Evolutionary conservation across 2,888 invertebrate genomes (phyloP).

Genomic region (Parnassius glacialis): DNA sequence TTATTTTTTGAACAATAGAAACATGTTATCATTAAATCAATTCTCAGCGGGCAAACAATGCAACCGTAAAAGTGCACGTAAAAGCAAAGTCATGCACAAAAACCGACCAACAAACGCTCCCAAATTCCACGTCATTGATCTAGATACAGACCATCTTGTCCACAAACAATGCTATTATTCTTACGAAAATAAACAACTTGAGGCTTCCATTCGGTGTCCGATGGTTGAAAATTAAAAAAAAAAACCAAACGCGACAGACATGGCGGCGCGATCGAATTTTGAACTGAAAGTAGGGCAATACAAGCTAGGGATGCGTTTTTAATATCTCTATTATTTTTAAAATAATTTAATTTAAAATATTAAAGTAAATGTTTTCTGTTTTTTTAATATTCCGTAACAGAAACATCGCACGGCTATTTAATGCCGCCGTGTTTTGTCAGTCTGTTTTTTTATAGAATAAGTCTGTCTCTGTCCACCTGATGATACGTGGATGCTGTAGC

Average conservation of each 20-base stretch:
- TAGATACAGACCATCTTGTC: slow-evolving; percentile 65
- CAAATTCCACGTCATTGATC: slow-evolving; percentile 64
- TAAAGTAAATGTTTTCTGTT: no score
- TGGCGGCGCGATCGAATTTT: slow-evolving; percentile 59
- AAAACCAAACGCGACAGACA: slow-evolving; percentile 53
- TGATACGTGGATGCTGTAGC: no score
- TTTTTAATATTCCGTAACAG: no score
- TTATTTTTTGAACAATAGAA: slow-evolving; percentile 3
- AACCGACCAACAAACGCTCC: slow-evolving; percentile 48
- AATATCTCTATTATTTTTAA: no score
- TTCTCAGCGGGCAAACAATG: slow-evolving; percentile 24
- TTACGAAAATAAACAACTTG: slow-evolving; percentile 64
- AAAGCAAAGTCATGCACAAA: slow-evolving; percentile 61
- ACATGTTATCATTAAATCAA: slow-evolving; percentile 21
- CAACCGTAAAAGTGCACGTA: slow-evolving; percentile 31
- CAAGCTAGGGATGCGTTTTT: slow-evolving; percentile 42
- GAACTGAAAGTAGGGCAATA: slow-evolving; percentile 55
- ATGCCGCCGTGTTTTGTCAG: no score
- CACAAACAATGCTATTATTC: slow-evolving; percentile 76
- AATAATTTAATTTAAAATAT: no score
- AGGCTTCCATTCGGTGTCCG: slow-evolving; percentile 50
- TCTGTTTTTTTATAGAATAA: no score
- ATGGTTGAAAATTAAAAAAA: slow-evolving; percentile 62
- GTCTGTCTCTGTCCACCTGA: no score
- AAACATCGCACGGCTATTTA: no score